phyloP scores from a whole-genome alignment of 2,888 invertebrate genomes.

The Mycalesis mineus region DNA sequence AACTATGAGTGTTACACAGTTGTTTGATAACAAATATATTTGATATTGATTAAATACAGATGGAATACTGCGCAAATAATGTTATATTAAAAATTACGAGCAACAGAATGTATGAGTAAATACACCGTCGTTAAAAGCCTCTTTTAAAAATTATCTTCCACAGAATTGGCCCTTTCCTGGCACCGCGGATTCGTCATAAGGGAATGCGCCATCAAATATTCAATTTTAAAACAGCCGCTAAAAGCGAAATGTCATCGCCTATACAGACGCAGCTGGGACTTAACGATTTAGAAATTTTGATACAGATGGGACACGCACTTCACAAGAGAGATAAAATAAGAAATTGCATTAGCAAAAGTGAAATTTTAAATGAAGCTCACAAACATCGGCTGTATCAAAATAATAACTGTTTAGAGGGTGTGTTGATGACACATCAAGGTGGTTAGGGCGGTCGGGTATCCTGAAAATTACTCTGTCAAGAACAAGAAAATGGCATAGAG shows the following conservation, averaged over 20 bases:
- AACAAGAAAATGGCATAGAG: conserved; percentile 72
- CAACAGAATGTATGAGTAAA: background rate
- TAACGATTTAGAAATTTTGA: conserved; percentile 73
- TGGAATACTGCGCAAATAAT: background rate
- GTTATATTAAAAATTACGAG: background rate
- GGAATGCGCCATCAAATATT: conserved; percentile 77
- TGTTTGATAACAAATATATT: conserved; percentile 50
- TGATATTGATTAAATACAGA: conserved; percentile 14
- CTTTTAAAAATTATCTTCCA: conserved; percentile 65
- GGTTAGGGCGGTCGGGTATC: conserved; percentile 51
- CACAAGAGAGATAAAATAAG: conserved; percentile 66
- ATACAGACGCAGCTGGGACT: conserved; percentile 73
- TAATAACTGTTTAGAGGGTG: conserved; percentile 67
- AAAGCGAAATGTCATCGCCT: conserved; percentile 77
- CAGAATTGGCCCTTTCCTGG: conserved; percentile 58
- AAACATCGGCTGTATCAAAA: conserved; percentile 62
- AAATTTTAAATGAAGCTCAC: conserved; percentile 68
- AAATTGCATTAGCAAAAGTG: conserved; percentile 75
- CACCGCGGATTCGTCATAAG: conserved; percentile 71
- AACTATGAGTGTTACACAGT: conserved; percentile 60
- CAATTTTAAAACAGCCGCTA: conserved; percentile 78
- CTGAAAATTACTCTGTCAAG: conserved; percentile 73
- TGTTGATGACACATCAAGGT: conserved; percentile 61
- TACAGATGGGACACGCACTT: conserved; percentile 76
- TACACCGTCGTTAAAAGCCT: conserved; percentile 28